Percentiles rank a stretch among this genome's conserved stretches.
These are phyloP conservation scores for Aphaenogaster floridana DNA, from an alignment of 1,140 invertebrate genomes.

Conservation along the genomic window DNA sequence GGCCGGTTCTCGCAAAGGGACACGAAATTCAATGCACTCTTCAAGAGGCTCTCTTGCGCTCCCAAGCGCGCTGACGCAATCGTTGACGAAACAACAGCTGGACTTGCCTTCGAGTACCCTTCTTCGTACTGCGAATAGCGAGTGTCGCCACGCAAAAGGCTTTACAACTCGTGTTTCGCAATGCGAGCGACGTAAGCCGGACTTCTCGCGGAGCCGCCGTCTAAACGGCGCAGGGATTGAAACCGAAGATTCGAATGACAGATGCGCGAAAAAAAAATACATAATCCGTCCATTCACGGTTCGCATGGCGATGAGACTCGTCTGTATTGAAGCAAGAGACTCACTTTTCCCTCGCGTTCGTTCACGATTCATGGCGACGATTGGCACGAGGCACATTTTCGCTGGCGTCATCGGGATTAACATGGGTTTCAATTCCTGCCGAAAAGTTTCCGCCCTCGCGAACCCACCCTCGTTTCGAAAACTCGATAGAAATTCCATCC, in stretches of 20 bases:
- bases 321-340: neutral
- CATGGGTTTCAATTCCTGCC: constrained; percentile 21
- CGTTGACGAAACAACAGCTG: constrained; percentile 63
- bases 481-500: constrained; percentile 50
- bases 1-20: constrained; percentile 29
- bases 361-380: constrained; percentile 32
- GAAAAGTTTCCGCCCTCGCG: constrained; percentile 42
- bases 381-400: constrained; percentile 19
- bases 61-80: constrained; percentile 44
- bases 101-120: constrained; percentile 46
- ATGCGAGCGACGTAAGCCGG: neutral
- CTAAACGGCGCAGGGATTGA: constrained; percentile 9
- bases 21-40: constrained; percentile 44
- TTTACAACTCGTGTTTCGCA: constrained; percentile 42
- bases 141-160: constrained; percentile 24
- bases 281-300: constrained; percentile 13
- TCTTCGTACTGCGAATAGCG: constrained; percentile 38
- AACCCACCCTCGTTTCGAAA: constrained; percentile 5
- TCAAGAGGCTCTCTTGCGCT: constrained; percentile 44
- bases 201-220: neutral
- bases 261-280: neutral
- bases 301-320: constrained; percentile 6
- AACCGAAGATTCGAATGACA: constrained; percentile 2
- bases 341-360: neutral
- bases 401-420: constrained; percentile 31